Evolutionary conservation across 1,140 invertebrate genomes (phyloP).

Genomic region (Chelonus insularis): DNA sequence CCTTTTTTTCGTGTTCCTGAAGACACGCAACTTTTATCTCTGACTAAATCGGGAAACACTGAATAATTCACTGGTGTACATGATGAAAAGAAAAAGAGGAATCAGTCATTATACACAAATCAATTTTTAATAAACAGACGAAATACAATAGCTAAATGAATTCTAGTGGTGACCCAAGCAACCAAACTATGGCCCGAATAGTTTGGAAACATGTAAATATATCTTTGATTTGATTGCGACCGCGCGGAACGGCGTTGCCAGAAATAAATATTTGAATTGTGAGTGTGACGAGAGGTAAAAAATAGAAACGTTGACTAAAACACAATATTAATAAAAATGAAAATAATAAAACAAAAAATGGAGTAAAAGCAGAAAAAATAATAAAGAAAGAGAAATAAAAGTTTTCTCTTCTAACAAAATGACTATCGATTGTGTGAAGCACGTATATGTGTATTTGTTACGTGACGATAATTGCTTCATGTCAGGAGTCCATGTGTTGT

Average conservation of each 20-base stretch:
- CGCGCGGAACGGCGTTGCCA: constrained; percentile 4
- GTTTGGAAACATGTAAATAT: constrained; percentile 16
- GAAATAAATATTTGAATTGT: constrained; percentile 14
- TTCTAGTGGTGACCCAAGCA: constrained; percentile 1
- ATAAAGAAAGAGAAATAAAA: constrained; percentile 9
- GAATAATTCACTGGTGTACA: too few species aligned
- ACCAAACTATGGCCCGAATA: constrained; percentile 21
- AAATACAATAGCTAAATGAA: not conserved
- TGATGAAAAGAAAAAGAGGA: too few species aligned
- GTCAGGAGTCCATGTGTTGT: constrained; percentile 8
- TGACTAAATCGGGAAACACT: too few species aligned
- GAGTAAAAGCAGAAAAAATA: constrained; percentile 14
- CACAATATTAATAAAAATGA: not conserved
- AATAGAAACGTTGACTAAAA: not conserved
- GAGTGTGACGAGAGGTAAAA: constrained; percentile 4
- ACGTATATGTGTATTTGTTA: not conserved
- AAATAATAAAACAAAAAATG: constrained; percentile 7
- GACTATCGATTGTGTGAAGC: not conserved
- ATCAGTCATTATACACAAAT: not conserved
- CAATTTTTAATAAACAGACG: not conserved
- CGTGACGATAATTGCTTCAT: constrained; percentile 22
- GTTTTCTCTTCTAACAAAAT: constrained; percentile 6
- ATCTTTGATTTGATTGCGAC: constrained; percentile 20
- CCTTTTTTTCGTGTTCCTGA: not conserved
- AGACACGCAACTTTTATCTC: not conserved